These are phyloP conservation scores for Engystomops pustulosus DNA, from an alignment of 2,113 vertebrate species.

Conservation along the genomic window DNA sequence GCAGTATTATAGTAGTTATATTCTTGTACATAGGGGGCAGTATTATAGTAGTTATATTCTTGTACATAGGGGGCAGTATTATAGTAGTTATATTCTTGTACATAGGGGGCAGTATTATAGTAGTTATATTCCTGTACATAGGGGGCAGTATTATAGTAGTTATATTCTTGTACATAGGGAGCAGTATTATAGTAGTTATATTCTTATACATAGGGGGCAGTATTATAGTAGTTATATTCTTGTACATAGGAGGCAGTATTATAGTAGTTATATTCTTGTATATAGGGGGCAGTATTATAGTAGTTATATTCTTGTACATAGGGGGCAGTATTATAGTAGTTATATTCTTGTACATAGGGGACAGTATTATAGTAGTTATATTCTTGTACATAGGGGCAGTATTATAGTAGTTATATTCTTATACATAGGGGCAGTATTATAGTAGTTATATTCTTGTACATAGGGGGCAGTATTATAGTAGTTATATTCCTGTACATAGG, in stretches of 20 bases:
- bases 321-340: not conserved
- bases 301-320: not conserved
- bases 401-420: constrained; percentile 4
- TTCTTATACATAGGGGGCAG: too few species aligned
- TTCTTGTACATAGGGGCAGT: not conserved
- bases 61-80: too few species aligned
- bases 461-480: not conserved
- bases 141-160: too few species aligned
- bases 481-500: not conserved
- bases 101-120: too few species aligned
- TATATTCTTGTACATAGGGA: too few species aligned
- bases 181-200: too few species aligned
- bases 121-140: too few species aligned
- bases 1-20: too few species aligned
- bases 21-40: too few species aligned
- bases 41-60: too few species aligned
- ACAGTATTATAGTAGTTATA: constrained; percentile 1
- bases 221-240: too few species aligned
- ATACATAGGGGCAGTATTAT: not conserved
- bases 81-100: too few species aligned
- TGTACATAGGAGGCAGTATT: not conserved
- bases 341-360: not conserved
- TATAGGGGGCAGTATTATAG: not conserved
- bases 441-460: not conserved
- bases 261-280: not conserved